A percentile compares a stretch with the other conserved stretches of the same genome.
Evolutionary conservation across 2,888 invertebrate species (phyloP).

Genomic region (Epinotia ramella): DNA sequence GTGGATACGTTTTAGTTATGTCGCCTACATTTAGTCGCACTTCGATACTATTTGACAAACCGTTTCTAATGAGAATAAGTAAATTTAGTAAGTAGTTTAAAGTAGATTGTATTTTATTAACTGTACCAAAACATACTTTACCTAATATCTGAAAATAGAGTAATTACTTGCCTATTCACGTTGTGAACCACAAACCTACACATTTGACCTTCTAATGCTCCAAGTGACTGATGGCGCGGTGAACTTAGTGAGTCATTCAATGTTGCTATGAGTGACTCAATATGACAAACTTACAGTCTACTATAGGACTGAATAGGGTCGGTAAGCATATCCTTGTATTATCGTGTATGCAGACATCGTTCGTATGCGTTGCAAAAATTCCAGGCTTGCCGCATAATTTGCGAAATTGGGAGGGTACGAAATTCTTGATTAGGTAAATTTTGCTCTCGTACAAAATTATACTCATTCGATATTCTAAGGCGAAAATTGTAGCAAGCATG

Average conservation of each 20-base stretch:
- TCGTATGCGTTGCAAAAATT: not conserved
- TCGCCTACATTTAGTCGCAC: too few species aligned
- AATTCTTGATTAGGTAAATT: constrained; percentile 23
- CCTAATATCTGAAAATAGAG: not conserved
- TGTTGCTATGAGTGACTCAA: constrained; percentile 53
- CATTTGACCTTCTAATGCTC: constrained; percentile 27
- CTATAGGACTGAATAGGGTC: not conserved
- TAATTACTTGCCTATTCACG: not conserved
- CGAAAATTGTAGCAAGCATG: constrained; percentile 72
- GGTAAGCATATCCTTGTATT: not conserved
- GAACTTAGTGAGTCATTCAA: constrained; percentile 60
- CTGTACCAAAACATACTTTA: not conserved
- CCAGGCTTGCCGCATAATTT: not conserved
- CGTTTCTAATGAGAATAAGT: not conserved
- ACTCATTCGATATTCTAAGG: constrained; percentile 51
- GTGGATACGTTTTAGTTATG: too few species aligned
- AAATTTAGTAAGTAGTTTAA: too few species aligned
- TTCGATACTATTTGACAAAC: not conserved
- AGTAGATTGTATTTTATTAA: not conserved
- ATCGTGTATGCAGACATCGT: not conserved
- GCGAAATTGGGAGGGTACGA: not conserved
- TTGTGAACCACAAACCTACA: not conserved
- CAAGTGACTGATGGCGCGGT: constrained; percentile 64
- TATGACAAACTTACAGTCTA: constrained; percentile 15
- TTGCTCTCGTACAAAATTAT: constrained; percentile 9